A percentile compares a stretch with the other conserved stretches of the same genome.
Conservation (phyloP, 37 sponge, comb jelly and placozoan genomes). For the Oscarella lobularis region DNA sequence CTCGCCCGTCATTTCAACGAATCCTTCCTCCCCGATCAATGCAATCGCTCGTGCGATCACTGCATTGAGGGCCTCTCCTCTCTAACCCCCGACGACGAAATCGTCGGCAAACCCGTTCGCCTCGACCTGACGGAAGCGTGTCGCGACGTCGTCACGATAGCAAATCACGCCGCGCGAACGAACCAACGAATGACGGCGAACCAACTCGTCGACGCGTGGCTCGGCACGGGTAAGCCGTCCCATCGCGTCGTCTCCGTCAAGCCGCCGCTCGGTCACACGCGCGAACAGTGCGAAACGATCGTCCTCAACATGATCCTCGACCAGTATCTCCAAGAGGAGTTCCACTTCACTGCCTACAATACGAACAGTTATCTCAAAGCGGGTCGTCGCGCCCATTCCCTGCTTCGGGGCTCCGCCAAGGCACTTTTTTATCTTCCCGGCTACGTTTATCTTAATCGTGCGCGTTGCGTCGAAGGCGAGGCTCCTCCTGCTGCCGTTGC, state of each 20-base stretch:
- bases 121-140: constrained; percentile 20
- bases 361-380: constrained; percentile 59
- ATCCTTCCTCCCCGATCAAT: constrained; percentile 39
- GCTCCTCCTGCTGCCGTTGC: background rate
- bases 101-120: too few relatives aligned
- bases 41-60: constrained; percentile 51
- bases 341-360: constrained; percentile 81
- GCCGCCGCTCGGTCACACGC: background rate
- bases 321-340: constrained; percentile 63
- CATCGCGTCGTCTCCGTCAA: background rate
- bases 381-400: constrained; percentile 27
- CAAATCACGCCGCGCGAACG: constrained; percentile 12
- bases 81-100: constrained; percentile 12
- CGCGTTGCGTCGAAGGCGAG: background rate
- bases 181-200: constrained; percentile 42
- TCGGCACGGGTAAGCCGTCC: background rate
- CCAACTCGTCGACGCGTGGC: constrained; percentile 43
- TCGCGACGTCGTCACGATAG: constrained; percentile 18
- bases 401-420: constrained; percentile 14
- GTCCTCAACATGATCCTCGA: constrained; percentile 46
- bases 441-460: background rate
- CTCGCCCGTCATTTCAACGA: constrained; percentile 76
- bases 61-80: constrained; percentile 1
- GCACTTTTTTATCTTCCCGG: background rate
- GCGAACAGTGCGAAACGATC: constrained; percentile 28